Base-by-base conservation (phyloP, 1,140 invertebrate species). In the Dendrolimus kikuchii region DNA sequence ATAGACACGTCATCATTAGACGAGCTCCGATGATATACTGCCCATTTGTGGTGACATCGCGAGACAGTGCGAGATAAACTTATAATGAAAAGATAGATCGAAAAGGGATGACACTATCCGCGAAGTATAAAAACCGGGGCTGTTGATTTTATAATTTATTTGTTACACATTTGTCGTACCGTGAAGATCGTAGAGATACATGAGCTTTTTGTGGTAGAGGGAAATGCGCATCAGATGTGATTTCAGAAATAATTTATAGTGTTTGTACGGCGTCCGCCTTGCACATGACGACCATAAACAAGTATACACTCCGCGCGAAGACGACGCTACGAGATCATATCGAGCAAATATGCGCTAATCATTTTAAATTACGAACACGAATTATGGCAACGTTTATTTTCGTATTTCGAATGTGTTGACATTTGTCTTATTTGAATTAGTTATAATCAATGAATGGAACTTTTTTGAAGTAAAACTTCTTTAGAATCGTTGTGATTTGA, bases 71-170 rank as follows among this genome's bases (percentile, higher is more conserved):
- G 67, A 61, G 74, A 83, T 63, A 50, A 7, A 47, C 55, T 75
- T 65, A 60, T 10, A 42, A 50, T 38, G 44, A 40, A 50, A 41
- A 46, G 43, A 46, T 40, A 36, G 49, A 65, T 53, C 46, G 38
- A 56, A 84, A 51, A 50, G 64, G 55, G 78, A 80, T 46, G 49
- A 59, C 50, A 60, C 68, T 62, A 69, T 68, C 72, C 68, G 64
- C 61, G 66, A 69, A 48, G 62, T 78, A 81, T 83, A 86, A 84
- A 84, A 86, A 81, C 71, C 57, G 60, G 55, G 60, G 68, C 74
- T 74, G 81, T 86, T 86, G 82, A 83, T 86, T 84, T 86, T 72
- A 86, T 84, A 86, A 86, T 86, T 86, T 86, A 86, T 86, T 84
- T 84, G 83, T 84, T 77, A 86, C 83, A 83, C 77, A 86, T 86